Conservation (phyloP, 2,888 invertebrate genomes). For the Cryptocephalus primarius region DNA sequence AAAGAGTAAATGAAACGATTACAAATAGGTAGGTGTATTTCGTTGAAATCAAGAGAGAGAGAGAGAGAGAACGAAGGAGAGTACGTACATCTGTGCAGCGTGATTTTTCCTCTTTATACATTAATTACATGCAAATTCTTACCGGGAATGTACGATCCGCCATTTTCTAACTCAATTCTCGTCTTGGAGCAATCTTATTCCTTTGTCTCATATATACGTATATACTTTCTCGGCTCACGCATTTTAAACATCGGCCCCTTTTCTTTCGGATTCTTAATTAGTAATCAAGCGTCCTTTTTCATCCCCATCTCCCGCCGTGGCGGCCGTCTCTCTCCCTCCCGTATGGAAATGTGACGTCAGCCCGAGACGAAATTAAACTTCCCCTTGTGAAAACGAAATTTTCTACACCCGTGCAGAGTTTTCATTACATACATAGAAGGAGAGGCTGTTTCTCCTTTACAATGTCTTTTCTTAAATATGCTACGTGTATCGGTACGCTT, state of each 20-base stretch:
- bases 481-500: conserved; percentile 28
- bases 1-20: no score
- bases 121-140: conserved; percentile 40
- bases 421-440: conserved; percentile 35
- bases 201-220: conserved; percentile 37
- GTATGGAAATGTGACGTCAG: conserved; percentile 39
- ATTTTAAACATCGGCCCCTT: conserved; percentile 42
- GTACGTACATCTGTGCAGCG: conserved; percentile 31
- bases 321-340: conserved; percentile 41
- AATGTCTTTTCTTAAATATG: conserved; percentile 33
- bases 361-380: conserved; percentile 16
- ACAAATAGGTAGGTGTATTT: no score
- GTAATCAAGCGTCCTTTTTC: conserved; percentile 45
- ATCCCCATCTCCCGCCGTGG: conserved; percentile 23
- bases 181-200: conserved; percentile 35
- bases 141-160: conserved; percentile 38
- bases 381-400: conserved; percentile 36
- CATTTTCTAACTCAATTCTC: conserved; percentile 38
- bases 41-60: no score
- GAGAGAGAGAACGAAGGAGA: no score
- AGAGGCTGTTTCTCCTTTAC: conserved; percentile 18
- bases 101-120: conserved; percentile 23
- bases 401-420: conserved; percentile 39
- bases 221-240: conserved; percentile 37
- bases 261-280: conserved; percentile 64